phyloP scores from a whole-genome alignment of 2,888 invertebrate species.

The Bursaphelenchus okinawaensis region DNA sequence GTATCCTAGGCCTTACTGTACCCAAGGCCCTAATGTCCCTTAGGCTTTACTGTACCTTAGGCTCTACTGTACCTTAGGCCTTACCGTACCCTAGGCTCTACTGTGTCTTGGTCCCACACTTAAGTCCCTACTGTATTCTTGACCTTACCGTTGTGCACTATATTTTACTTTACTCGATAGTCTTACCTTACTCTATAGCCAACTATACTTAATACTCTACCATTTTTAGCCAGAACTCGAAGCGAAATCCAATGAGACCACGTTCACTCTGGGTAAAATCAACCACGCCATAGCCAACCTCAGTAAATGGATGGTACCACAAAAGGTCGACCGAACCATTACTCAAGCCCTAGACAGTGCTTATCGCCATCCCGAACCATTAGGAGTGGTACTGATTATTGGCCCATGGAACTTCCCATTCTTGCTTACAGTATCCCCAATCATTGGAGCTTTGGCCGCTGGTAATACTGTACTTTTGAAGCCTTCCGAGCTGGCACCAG shows the following conservation, averaged over 20 bases:
- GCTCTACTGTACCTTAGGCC: no score
- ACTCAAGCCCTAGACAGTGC: conserved; percentile 37
- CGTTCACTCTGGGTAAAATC: conserved; percentile 73
- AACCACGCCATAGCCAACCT: conserved; percentile 69
- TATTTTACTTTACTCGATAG: background rate
- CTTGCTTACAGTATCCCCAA: conserved; percentile 70
- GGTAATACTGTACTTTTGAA: conserved; percentile 75
- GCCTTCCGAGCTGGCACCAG: conserved; percentile 79
- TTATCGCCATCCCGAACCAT: conserved; percentile 71
- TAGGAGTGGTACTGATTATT: conserved; percentile 73
- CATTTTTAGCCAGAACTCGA: conserved; percentile 63
- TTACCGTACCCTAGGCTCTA: no score
- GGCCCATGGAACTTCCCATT: conserved; percentile 96
- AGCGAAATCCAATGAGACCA: conserved; percentile 72
- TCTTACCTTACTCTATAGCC: background rate
- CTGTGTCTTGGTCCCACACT: no score
- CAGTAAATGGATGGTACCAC: conserved; percentile 73
- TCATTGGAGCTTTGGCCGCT: conserved; percentile 26
- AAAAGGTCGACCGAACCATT: conserved; percentile 56
- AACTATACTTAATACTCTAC: background rate
- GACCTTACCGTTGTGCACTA: background rate
- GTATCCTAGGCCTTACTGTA: no score
- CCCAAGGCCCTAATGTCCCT: no score
- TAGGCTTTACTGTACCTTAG: no score
- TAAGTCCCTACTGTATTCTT: no score